Evolutionary conservation across 2,888 invertebrate species (phyloP), one percentile per base, ranked within the genome.

Genomic region (Torymus auratus): DNA sequence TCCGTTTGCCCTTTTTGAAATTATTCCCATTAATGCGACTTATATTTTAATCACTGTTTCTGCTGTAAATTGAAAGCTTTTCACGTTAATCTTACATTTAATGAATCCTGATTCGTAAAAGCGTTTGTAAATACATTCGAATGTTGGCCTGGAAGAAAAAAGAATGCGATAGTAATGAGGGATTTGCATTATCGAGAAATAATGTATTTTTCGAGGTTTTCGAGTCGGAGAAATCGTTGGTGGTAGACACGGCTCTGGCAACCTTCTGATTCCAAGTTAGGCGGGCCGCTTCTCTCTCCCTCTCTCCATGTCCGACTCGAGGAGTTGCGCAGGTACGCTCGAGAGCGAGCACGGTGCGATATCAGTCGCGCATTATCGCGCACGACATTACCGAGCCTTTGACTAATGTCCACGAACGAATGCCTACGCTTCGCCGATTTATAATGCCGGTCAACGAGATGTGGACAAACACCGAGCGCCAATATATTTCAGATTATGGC

Each of bases 401-500:
- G 91, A 91, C 90, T 91, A 91, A 91, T 90, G 90, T 90, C 87
- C 90, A 86, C 88, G 89, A 88, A 88, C 89, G 88, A 89, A 90
- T 90, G 90, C 90, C 90, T 90, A 89, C 90, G 90, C 90, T 89
- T 89, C 87, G 88, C 89, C 90, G 88, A 90, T 91, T 90, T 90
- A 91, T 90, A 90, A 90, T 88, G 88, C 88, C 88, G 88, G 89
- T 88, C 89, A 90, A 89, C 89, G 88, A 89, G 89, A 90, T 89
- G 90, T 89, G 90, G 90, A 90, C 90, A 90, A 90, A 90, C 90
- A 89, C 87, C 88, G 87, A 86, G 88, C 88, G 88, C 91, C 89
- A 88, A 90, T 91, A 90, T 90, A 91, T 91, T 90, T 90, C 89
- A 90, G 90, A 91, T 91, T 91, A 91, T 89, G 85, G 86, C 86